Evolutionary conservation across 2,888 invertebrate species (phyloP).

Genomic region (Latheticus oryzae): DNA sequence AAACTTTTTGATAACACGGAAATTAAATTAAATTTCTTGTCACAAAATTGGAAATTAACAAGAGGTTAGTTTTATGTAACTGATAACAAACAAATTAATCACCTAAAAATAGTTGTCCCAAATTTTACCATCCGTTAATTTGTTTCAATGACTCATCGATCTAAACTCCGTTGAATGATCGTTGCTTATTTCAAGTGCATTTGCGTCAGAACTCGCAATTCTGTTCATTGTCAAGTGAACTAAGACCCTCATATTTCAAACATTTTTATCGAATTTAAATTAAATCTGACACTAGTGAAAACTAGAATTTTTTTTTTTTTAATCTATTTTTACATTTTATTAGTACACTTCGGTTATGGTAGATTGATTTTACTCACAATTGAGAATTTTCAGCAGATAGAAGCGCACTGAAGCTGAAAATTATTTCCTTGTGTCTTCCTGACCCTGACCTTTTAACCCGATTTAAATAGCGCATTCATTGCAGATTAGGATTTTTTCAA

Average conservation of each 20-base stretch:
- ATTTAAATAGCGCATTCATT: conserved; percentile 8
- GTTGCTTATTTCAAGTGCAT: conserved; percentile 30
- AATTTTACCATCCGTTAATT: conserved; percentile 23
- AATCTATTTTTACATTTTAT: conserved; percentile 4
- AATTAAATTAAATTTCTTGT: conserved; percentile 33
- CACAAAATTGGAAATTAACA: conserved; percentile 14
- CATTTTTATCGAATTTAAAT: too few species aligned
- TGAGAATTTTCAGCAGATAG: too few species aligned
- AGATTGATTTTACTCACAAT: background rate
- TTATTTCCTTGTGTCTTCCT: conserved; percentile 30
- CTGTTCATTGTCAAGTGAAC: conserved; percentile 26
- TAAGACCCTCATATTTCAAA: conserved; percentile 26
- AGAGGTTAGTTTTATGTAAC: conserved; percentile 9
- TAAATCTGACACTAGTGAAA: too few species aligned
- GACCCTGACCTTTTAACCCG: conserved; percentile 27
- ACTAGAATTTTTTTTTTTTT: conserved; percentile 3
- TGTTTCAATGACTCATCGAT: conserved; percentile 19
- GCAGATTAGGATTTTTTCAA: background rate
- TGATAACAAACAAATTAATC: conserved; percentile 35
- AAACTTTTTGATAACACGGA: conserved; percentile 27
- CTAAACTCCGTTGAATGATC: conserved; percentile 8
- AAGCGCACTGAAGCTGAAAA: conserved; percentile 25
- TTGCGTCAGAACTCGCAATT: conserved; percentile 27
- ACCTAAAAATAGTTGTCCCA: conserved; percentile 30
- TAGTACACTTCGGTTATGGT: conserved; percentile 11